A percentile compares a stretch with the other conserved stretches of the same genome.
phyloP scores from a whole-genome alignment of 2,113 vertebrate genomes.

The Polypterus bichir region DNA sequence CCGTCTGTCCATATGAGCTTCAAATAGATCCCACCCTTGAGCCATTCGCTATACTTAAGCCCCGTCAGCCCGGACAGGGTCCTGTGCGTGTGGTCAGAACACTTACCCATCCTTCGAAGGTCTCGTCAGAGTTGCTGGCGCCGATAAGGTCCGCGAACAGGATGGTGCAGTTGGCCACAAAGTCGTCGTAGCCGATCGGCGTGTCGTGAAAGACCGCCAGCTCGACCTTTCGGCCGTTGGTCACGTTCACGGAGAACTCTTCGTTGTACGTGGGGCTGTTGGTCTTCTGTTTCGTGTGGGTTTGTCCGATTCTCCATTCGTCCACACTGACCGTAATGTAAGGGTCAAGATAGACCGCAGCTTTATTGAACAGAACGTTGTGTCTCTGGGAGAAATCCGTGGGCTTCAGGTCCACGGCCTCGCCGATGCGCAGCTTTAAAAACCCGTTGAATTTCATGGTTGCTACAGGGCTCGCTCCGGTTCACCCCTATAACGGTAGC shows the following conservation, averaged over 20 bases:
- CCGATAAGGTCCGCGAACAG: conserved; percentile 75
- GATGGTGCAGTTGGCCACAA: conserved; percentile 87
- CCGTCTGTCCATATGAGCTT: too few relatives aligned
- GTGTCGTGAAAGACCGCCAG: conserved; percentile 88
- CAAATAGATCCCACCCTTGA: too few relatives aligned
- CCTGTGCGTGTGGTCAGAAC: not conserved
- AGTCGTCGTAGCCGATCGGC: conserved; percentile 94
- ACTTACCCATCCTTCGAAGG: conserved; percentile 94
- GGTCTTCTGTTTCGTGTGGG: conserved; percentile 85
- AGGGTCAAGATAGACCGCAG: conserved; percentile 62
- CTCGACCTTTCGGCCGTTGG: conserved; percentile 68
- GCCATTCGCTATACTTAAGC: not conserved
- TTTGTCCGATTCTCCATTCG: conserved; percentile 80
- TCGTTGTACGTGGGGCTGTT: conserved; percentile 91
- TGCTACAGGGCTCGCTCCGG: not conserved
- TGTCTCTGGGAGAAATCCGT: conserved; percentile 80
- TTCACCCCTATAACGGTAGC: too few relatives aligned
- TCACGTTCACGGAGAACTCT: conserved; percentile 77
- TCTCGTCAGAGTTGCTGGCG: conserved; percentile 56
- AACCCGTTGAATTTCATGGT: conserved; percentile 88
- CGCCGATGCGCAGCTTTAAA: conserved; percentile 81
- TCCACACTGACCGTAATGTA: conserved; percentile 92
- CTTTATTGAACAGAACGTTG: conserved; percentile 75
- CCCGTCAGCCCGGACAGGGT: accelerated
- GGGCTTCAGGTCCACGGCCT: conserved; percentile 83